A percentile compares a stretch with the other conserved stretches of the same genome.
phyloP scores from a whole-genome alignment of 2,113 vertebrate genomes.

The Ellobius talpinus region DNA sequence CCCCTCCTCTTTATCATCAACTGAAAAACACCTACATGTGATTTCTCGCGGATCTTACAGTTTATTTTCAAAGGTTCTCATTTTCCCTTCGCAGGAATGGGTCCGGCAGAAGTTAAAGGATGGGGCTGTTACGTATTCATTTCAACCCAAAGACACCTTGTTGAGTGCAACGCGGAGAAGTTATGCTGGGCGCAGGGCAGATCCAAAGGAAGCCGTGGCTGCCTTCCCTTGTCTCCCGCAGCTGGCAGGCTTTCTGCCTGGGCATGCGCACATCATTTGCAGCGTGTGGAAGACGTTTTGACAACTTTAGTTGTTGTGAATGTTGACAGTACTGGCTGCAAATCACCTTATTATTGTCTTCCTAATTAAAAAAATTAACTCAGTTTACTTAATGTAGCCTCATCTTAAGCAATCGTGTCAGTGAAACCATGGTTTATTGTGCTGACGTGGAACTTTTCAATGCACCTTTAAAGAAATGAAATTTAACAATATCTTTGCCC shows the following conservation, averaged over 20 bases:
- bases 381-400: conserved; percentile 25
- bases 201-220: not conserved
- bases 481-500: not conserved
- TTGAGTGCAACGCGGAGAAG: not conserved
- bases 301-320: not conserved
- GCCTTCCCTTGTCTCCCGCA: not conserved
- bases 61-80: not conserved
- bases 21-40: not conserved
- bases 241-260: not conserved
- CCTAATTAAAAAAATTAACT: not conserved
- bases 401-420: not conserved
- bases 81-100: not conserved
- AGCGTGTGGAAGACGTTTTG: conserved; percentile 6
- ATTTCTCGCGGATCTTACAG: not conserved
- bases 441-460: conserved; percentile 21
- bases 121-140: not conserved
- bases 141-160: not conserved
- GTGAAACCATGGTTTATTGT: not conserved
- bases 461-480: not conserved
- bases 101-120: not conserved
- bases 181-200: not conserved
- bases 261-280: not conserved
- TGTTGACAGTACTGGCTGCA: not conserved
- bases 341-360: not conserved
- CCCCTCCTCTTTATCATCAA: not conserved